Conservation (phyloP, 2,888 invertebrate species). For the Drosophila quinaria region DNA sequence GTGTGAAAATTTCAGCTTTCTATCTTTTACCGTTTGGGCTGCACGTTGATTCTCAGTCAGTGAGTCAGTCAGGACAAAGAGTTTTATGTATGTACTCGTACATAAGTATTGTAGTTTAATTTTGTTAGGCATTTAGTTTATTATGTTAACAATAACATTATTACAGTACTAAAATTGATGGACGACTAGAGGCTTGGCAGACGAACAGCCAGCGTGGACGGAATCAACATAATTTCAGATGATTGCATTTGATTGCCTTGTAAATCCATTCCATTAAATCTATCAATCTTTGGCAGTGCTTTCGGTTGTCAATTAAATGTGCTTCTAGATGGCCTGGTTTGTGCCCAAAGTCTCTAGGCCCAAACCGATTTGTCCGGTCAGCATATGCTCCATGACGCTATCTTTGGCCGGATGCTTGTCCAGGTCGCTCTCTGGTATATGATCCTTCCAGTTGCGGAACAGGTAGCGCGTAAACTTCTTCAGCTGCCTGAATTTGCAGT, state of each 20-base stretch:
- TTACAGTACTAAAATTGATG: conserved; percentile 54
- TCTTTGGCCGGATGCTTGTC: conserved; percentile 47
- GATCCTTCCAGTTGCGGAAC: conserved; percentile 97
- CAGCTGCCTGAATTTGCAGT: conserved; percentile 96
- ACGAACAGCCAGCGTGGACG: conserved; percentile 67
- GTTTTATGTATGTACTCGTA: too few relatives aligned
- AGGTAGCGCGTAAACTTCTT: conserved; percentile 96
- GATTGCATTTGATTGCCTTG: conserved; percentile 25
- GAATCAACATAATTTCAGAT: conserved; percentile 56
- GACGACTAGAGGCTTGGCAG: conserved; percentile 60
- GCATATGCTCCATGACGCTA: conserved; percentile 52
- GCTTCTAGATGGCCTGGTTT: conserved; percentile 7
- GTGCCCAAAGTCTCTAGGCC: conserved; percentile 37
- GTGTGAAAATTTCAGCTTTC: too few relatives aligned
- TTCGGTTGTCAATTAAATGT: conserved; percentile 27
- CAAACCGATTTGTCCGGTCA: conserved; percentile 47
- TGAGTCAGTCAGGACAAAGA: too few relatives aligned
- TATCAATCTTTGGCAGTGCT: conserved; percentile 75
- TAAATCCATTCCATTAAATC: conserved; percentile 42
- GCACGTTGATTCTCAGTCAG: too few relatives aligned
- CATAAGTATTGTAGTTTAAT: not conserved
- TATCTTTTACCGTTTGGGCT: too few relatives aligned
- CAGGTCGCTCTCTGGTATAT: conserved; percentile 89
- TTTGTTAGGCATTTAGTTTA: conserved; percentile 51
- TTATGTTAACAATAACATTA: conserved; percentile 63